Base-by-base conservation (phyloP, 2,888 invertebrate species). In the Cyrtodaria siliqua region DNA sequence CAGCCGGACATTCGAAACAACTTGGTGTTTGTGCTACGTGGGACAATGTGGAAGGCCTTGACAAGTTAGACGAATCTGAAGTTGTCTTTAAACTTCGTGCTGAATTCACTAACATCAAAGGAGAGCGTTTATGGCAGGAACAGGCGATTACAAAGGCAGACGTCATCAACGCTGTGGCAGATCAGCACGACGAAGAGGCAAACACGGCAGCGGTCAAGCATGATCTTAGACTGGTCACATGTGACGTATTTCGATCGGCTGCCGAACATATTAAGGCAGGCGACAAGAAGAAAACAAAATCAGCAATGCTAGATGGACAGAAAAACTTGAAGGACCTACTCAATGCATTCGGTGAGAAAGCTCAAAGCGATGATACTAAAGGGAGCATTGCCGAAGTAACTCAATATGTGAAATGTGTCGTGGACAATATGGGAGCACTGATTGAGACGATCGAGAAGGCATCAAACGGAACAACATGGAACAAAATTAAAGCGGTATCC, bases 401-500 rank as follows among this genome's bases (percentile, higher is more conserved):
- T 64, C 27, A 57, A 61, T 68, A 79, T 74, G 49, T 85, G 63
- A 44, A 69, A 14, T 79, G 80, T 3, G 73, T 88, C 0, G 76
- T 75, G 20, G 77, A 77, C 9, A 88, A 86, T 47, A 67, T 88
- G 56, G 75, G 71, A 9, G 79, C 63, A n/a, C 71, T 88, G 42
- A 75, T 85, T 12, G 63, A 76, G 2, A 70, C 73, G 1, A 77
- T 88, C 3, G 76, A 85, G 27, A 38, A 61, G 14, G 49, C 70
- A 3, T 55, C 57, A 16, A 49, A 73, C 2, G 79, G 84, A 0
- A 75, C 81, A 38, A 68, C 81, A 18, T 88, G 88, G 88, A 75
- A 82, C 29, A 82, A 70, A 63, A 79, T 86, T 20, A 87, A 87
- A 53, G 83, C 87, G 8, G 84, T 87, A 12, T 86, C 87, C 0